Base-by-base conservation (phyloP, 1,140 invertebrate species). In the Mactra quadrangularis region DNA sequence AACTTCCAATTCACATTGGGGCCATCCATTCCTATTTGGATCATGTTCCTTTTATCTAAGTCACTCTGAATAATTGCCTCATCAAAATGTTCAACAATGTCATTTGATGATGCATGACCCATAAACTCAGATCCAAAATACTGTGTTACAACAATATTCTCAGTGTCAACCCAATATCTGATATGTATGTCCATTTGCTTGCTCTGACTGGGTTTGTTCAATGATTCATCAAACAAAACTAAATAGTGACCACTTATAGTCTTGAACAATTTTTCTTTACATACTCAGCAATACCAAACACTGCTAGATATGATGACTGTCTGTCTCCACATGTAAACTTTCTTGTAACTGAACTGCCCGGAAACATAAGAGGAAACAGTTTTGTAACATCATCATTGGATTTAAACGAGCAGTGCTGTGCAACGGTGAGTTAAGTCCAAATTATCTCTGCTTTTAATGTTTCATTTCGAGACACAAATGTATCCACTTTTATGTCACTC, bases 131-230 rank as follows among this genome's bases (percentile, higher is more conserved):
- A 85, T 9, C 17, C 50, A 11, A 81, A 55, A 64, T 84, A 87
- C 9, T 72, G 66, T 3, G 86, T 79, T 11, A 25, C 27, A 6
- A 88, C 85, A n/a, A n/a, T n/a, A n/a, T n/a, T n/a, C 33, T 62
- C n/a, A 27, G 64, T n/a, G 7, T 70, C 71, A 41, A 35, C 2
- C 74, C 77, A 84, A 27, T 62, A 71, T 9, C 84, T 19, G 15
- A 88, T 45, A 59, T 84, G 79, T 6, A 87, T 29, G 70, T 87
- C 87, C 86, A 88, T 82, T 35, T 88, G 82, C 35, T 88, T 87
- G 17, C 68, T 66, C 45, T 85, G 70, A 25, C 25, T 57, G 25
- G 53, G 45, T 35, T 79, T 72, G 35, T 87, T 87, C 25, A 82
- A 29, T 52, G 52, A 66, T 52, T 88, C 85, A 74, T 87, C 85